Evolutionary conservation across 2,797 vertebrate genomes (phyloP), one percentile per base, ranked within the genome.

Genomic region (Anas acuta): DNA sequence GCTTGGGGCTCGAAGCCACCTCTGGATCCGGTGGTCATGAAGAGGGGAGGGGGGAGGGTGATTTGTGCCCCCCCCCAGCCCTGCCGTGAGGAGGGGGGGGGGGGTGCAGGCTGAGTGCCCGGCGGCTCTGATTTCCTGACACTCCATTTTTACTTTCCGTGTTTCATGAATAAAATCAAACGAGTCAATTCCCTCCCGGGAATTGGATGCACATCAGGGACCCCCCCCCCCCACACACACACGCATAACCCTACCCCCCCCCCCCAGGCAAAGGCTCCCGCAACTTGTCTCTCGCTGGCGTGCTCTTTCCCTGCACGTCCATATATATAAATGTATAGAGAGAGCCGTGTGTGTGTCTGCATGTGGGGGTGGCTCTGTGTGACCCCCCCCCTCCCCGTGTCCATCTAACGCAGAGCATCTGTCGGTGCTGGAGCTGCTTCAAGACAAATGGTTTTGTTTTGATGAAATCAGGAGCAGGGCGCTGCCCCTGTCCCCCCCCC

Each of bases 61-160:
- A 53, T 51, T 33, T 32, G 28, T 76, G 37, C 10, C n/a, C 32
- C 53, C 70, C 37, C 37, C 32, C 35, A 19, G 81, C 67, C 51
- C 35, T 53, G 17, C n/a, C 30, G 16, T 45, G 45, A 21, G 16
- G 6, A 16, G 66, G 57, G 45, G 22, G 66, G 57, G 45, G 22
- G 35, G 35, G 35, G 35, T 20, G 20, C 45, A 47, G 45, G 47
- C 47, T 49, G 11, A 49, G 21, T 22, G 12, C 91, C 89, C 94
- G 45, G 93, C 84, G 67, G 83, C 89, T 94, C 75, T 62, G 89
- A 81, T 96, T 96, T 90, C 93, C 89, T 89, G 95, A 95, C 91
- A 85, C 84, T 96, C 96, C 94, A 91, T 96, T 96, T 96, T 95
- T 95, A 96, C 95, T 96, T 96, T 95, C 92, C 71, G 69, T 80